A percentile compares a stretch with the other conserved stretches of the same genome.
These are phyloP conservation scores for Noctua janthina DNA, from an alignment of 2,888 invertebrate genomes.

Conservation along the genomic window DNA sequence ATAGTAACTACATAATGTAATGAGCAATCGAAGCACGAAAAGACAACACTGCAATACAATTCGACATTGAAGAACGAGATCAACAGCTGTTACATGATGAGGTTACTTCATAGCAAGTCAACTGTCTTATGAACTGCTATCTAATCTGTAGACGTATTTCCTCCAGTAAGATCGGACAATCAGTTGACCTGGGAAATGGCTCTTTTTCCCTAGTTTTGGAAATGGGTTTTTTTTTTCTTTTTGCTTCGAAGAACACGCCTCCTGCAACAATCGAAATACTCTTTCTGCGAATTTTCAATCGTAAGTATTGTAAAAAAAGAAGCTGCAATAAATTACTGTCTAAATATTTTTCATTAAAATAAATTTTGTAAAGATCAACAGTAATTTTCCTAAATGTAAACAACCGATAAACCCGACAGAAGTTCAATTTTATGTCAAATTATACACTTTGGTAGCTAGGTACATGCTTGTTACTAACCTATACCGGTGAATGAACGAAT, in stretches of 20 bases:
- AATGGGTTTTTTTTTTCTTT: background rate
- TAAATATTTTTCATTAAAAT: constrained; percentile 42
- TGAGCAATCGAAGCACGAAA: constrained; percentile 42
- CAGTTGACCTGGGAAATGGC: background rate
- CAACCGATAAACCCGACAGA: constrained; percentile 51
- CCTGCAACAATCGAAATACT: background rate
- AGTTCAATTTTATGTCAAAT: constrained; percentile 49
- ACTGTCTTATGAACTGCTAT: constrained; percentile 31
- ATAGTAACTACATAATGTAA: constrained; percentile 22
- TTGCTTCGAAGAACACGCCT: background rate
- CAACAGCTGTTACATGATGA: constrained; percentile 39
- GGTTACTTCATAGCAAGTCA: constrained; percentile 31
- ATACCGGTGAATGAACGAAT: constrained; percentile 34
- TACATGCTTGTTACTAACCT: constrained; percentile 23
- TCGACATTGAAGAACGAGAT: constrained; percentile 52
- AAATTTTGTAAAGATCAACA: constrained; percentile 34
- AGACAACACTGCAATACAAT: constrained; percentile 26
- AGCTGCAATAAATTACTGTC: constrained; percentile 25
- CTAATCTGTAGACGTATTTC: constrained; percentile 27
- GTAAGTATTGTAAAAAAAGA: background rate
- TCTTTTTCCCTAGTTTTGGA: background rate
- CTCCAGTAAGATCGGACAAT: background rate
- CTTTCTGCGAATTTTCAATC: constrained; percentile 26
- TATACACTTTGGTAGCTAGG: constrained; percentile 25
- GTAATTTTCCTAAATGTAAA: constrained; percentile 57